Conservation (phyloP, 2,797 vertebrate genomes). For the Bovichtus variegatus region DNA sequence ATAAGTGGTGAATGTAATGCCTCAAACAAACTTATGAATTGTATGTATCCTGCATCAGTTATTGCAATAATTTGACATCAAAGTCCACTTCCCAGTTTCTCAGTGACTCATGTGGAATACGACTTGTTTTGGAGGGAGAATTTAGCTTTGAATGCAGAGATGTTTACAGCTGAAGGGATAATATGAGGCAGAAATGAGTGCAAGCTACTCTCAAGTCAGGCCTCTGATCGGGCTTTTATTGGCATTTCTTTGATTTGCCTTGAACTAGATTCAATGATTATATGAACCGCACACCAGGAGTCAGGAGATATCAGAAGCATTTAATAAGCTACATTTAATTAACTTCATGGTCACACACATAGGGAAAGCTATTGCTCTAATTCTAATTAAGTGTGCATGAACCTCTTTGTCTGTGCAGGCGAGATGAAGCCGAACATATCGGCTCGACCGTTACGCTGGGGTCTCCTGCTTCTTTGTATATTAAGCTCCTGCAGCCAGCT, state of each 20-base stretch:
- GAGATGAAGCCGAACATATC: constrained; percentile 61
- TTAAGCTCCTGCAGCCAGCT: constrained; percentile 69
- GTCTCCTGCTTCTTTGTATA: constrained; percentile 73
- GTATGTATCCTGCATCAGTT: constrained; percentile 5
- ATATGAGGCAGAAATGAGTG: constrained; percentile 55
- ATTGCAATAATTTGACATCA: constrained; percentile 35
- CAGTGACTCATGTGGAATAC: constrained; percentile 43
- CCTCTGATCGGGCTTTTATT: constrained; percentile 40
- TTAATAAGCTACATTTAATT: neutral
- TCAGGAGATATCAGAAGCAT: neutral
- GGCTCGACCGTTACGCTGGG: constrained; percentile 49
- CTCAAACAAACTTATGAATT: neutral
- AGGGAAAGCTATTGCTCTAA: neutral
- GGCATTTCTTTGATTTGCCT: constrained; percentile 39
- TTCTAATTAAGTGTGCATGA: constrained; percentile 5
- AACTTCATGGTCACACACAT: neutral
- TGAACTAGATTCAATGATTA: constrained; percentile 9
- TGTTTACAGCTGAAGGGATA: constrained; percentile 56
- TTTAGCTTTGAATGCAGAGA: constrained; percentile 13
- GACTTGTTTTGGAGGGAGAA: constrained; percentile 34
- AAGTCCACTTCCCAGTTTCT: constrained; percentile 39
- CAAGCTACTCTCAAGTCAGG: constrained; percentile 11
- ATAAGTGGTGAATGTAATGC: constrained; percentile 5
- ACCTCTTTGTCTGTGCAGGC: constrained; percentile 40
- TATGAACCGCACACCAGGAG: constrained; percentile 1